Evolutionary conservation across 2,113 vertebrate genomes (phyloP).

Genomic region (Chionodraco myersi): DNA sequence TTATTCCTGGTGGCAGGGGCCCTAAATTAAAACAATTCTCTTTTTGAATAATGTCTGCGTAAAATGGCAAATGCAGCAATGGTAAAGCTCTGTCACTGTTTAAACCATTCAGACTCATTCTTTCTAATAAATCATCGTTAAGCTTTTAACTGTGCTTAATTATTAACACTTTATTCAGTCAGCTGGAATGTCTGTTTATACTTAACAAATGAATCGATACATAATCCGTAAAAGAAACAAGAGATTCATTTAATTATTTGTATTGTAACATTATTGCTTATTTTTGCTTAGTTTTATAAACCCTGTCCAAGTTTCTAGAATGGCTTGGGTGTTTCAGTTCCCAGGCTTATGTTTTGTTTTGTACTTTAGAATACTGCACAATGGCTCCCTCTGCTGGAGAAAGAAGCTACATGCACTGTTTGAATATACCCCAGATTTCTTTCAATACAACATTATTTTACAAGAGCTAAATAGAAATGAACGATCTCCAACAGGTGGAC

Average conservation of each 20-base stretch:
- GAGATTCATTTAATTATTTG: neutral
- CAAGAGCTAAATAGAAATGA: neutral
- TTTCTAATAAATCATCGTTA: slow-evolving; percentile 9
- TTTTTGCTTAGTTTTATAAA: neutral
- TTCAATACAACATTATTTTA: neutral
- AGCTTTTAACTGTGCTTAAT: slow-evolving; percentile 16
- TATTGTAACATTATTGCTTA: neutral
- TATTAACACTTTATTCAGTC: slow-evolving; percentile 6
- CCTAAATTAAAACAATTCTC: neutral
- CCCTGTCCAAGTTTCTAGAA: no score
- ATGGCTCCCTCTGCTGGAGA: slow-evolving; percentile 64
- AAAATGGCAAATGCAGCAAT: neutral
- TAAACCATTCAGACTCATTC: neutral
- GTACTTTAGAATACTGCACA: neutral
- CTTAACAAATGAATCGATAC: neutral
- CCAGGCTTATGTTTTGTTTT: neutral
- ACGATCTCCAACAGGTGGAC: neutral
- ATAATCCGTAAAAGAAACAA: slow-evolving; percentile 4
- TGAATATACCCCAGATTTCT: no score
- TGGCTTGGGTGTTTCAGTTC: neutral
- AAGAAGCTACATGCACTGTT: slow-evolving; percentile 2
- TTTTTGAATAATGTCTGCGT: neutral
- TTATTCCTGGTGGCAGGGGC: no score
- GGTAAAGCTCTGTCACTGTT: neutral
- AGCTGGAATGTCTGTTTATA: neutral